A percentile compares a stretch with the other conserved stretches of the same genome.
Evolutionary conservation across 2,888 invertebrate genomes (phyloP).

Genomic region (Dysmachus trigonus): DNA sequence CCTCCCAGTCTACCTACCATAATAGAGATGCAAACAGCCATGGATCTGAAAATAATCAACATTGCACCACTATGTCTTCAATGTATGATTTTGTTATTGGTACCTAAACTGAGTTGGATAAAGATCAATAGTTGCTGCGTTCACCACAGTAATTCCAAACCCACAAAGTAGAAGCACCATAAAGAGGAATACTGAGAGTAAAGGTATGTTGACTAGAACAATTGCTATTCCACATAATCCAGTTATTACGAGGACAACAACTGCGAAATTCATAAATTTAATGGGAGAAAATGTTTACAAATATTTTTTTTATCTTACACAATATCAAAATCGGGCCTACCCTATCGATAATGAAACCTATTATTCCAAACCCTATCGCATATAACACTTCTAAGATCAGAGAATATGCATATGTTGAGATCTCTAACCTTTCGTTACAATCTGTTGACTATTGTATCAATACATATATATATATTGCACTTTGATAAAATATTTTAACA

Average conservation of each 20-base stretch:
- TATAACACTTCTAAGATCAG: constrained; percentile 56
- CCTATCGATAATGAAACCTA: constrained; percentile 56
- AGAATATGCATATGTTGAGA: constrained; percentile 56
- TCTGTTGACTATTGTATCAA: constrained; percentile 47
- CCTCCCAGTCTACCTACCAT: constrained; percentile 66
- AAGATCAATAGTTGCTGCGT: constrained; percentile 59
- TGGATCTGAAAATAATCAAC: constrained; percentile 58
- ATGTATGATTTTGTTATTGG: background rate
- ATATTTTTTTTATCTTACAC: constrained; percentile 50
- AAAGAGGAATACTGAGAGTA: constrained; percentile 56
- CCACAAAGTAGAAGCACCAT: constrained; percentile 55
- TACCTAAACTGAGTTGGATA: constrained; percentile 61
- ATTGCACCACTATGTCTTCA: background rate
- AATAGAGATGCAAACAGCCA: constrained; percentile 67
- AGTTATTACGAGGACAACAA: constrained; percentile 53
- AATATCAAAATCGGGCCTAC: constrained; percentile 56
- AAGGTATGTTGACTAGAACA: constrained; percentile 53
- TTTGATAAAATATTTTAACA: background rate
- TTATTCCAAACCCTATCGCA: constrained; percentile 56
- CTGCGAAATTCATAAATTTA: constrained; percentile 39
- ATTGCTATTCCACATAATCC: constrained; percentile 54
- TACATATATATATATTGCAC: background rate
- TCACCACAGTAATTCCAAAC: constrained; percentile 57
- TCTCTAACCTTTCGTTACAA: constrained; percentile 55
- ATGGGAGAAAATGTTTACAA: background rate